Conservation (phyloP, 2,888 invertebrate species). For the Cephus runcator region DNA sequence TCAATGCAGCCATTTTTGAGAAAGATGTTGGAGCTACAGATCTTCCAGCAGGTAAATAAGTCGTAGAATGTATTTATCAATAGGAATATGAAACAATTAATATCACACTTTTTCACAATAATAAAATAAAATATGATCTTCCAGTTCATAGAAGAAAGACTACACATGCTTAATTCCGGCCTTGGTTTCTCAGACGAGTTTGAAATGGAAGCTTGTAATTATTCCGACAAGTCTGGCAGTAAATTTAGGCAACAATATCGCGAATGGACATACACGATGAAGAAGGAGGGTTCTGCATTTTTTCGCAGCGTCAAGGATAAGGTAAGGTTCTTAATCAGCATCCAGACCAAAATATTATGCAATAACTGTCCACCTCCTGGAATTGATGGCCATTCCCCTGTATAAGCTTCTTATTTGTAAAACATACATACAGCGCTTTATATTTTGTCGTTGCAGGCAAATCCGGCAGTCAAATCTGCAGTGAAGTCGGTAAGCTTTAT, state of each 20-base stretch:
- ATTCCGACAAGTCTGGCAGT: constrained; percentile 74
- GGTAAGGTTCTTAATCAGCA: constrained; percentile 67
- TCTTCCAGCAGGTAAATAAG: constrained; percentile 84
- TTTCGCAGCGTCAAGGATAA: constrained; percentile 89
- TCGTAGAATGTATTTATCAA: neutral
- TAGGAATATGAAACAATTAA: neutral
- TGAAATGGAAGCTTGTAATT: constrained; percentile 85
- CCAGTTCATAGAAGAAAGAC: constrained; percentile 93
- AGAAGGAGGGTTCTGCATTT: constrained; percentile 84
- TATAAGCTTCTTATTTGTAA: constrained; percentile 57
- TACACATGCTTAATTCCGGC: constrained; percentile 93
- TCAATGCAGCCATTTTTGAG: constrained; percentile 89
- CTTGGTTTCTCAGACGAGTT: constrained; percentile 94
- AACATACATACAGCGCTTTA: constrained; percentile 60
- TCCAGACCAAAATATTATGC: constrained; percentile 4
- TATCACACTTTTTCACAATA: constrained; percentile 3
- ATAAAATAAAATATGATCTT: constrained; percentile 35
- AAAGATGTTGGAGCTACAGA: constrained; percentile 92
- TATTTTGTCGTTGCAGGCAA: constrained; percentile 77
- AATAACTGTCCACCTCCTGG: constrained; percentile 14
- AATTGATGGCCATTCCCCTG: constrained; percentile 1
- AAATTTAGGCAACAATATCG: constrained; percentile 78
- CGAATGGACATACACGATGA: constrained; percentile 84
- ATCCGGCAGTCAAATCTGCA: constrained; percentile 93
- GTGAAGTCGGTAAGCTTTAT: constrained; percentile 87